These are phyloP conservation scores for Pseudomugil tenellus DNA, from an alignment of 2,797 vertebrate species.

Conservation along the genomic window DNA sequence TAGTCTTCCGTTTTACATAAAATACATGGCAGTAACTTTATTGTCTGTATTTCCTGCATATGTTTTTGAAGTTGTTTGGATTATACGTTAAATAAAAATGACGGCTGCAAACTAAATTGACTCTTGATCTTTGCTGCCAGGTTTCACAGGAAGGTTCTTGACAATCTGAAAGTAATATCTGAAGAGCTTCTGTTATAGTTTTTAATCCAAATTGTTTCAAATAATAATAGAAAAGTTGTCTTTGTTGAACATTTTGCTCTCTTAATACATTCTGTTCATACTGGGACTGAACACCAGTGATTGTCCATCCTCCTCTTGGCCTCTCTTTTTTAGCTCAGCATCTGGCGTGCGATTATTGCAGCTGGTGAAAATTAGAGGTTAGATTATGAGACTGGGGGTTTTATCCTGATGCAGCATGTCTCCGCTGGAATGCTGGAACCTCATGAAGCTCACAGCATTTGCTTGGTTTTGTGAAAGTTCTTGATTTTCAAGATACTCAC, in stretches of 20 bases:
- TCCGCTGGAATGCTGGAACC: slow-evolving; percentile 69
- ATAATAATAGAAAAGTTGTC: slow-evolving; percentile 49
- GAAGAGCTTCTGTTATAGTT: slow-evolving; percentile 12
- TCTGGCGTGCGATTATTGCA: slow-evolving; percentile 67
- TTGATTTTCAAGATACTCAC: slow-evolving; percentile 9
- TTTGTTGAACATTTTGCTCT: slow-evolving; percentile 30
- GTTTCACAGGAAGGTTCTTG: not conserved
- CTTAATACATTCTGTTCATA: not conserved
- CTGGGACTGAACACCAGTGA: not conserved
- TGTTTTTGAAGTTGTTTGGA: slow-evolving; percentile 68
- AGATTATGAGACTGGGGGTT: slow-evolving; percentile 30
- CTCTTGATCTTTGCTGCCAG: slow-evolving; percentile 10
- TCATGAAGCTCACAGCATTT: not conserved
- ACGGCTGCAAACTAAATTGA: slow-evolving; percentile 40
- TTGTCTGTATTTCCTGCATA: slow-evolving; percentile 65
- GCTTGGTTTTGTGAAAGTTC: not conserved
- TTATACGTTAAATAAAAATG: slow-evolving; percentile 66
- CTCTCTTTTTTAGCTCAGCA: slow-evolving; percentile 48
- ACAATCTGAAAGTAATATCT: not conserved
- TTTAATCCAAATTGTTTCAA: slow-evolving; percentile 38
- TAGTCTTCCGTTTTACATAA: slow-evolving; percentile 53
- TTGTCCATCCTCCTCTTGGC: slow-evolving; percentile 16
- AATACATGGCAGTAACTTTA: slow-evolving; percentile 48
- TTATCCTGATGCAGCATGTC: slow-evolving; percentile 67
- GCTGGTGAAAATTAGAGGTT: slow-evolving; percentile 74